A percentile compares a stretch with the other conserved stretches of the same genome.
phyloP scores from a whole-genome alignment of 2,797 vertebrate genomes.

The Leucoraja ocellata region DNA sequence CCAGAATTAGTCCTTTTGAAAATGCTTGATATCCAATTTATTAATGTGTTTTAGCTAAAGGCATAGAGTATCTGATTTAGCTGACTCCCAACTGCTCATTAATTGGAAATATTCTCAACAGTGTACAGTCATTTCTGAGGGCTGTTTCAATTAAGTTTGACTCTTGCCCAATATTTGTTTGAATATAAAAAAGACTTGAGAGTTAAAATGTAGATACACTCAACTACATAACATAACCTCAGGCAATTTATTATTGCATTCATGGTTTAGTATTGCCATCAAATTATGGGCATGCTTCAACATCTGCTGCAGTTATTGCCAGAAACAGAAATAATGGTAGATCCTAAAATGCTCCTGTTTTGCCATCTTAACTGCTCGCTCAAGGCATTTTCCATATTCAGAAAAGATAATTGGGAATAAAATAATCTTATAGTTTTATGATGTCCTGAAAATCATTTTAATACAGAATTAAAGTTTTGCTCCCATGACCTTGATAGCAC shows the following conservation, averaged over 20 bases:
- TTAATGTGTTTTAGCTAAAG: slow-evolving; percentile 24
- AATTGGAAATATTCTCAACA: slow-evolving; percentile 28
- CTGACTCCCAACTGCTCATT: neutral
- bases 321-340: neutral
- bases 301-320: neutral
- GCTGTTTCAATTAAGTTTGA: slow-evolving; percentile 29
- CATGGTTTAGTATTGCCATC: neutral
- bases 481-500: neutral
- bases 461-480: neutral
- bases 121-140: slow-evolving; percentile 7
- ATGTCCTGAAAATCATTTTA: neutral
- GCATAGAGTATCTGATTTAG: neutral
- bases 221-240: neutral
- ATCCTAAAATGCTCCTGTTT: neutral
- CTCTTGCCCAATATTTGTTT: slow-evolving; percentile 22
- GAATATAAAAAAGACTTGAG: neutral
- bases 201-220: neutral
- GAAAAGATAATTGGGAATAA: neutral
- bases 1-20: neutral
- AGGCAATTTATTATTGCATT: neutral
- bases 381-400: neutral
- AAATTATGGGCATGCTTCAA: neutral
- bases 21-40: slow-evolving; percentile 12
- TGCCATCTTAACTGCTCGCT: neutral
- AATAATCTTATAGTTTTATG: neutral